Base-by-base conservation (phyloP, 2,888 invertebrate genomes). In the Poecilobothrus nobilitatus region DNA sequence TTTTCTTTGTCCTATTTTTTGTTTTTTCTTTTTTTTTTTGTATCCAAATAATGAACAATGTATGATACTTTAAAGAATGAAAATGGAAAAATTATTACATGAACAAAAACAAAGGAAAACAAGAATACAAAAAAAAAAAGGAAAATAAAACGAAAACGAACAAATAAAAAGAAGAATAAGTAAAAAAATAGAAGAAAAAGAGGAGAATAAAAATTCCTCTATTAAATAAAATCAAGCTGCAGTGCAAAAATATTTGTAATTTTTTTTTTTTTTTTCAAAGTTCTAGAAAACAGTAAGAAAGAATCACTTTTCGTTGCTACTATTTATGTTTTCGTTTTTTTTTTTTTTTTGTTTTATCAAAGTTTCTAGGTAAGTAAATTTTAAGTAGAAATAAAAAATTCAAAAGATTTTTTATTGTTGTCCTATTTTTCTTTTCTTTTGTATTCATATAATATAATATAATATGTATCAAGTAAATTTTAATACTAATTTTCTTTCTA, bases 391-490 rank as follows among this genome's bases (percentile, higher is more conserved):
- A 53, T 53, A 18, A 53, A 53, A 53, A 15, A 53, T 53, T 53
- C 53, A 53, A 53, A 53, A 53, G 53, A 53, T n/a, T 53, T 53
- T 41, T 41, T 53, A 53, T 53, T 53, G 12, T 53, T 53, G 53
- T 18, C 53, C 53, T 53, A 53, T 53, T 53, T 53, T 27, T 53
- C 1, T 53, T 53, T 53, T 53, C 53, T 53, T 18, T 53, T 53
- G 18, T 53, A 15, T 53, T 6, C 15, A 44, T 44, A 6, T 44
- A 44, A n/a, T n/a, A n/a, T n/a, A n/a, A 44, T n/a, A 53, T 15
- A 53, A 12, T 53, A 53, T 53, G 53, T 53, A 41, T 41, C 41
- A 53, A 53, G 53, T 18, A 53, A 9, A 53, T 53, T 53, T 53
- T 37, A 37, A 8, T 12, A 37, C 37, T 10, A 10, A 10, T 53